These are phyloP conservation scores for Paralichthys olivaceus DNA, from an alignment of 2,113 vertebrate genomes.

Conservation along the genomic window DNA sequence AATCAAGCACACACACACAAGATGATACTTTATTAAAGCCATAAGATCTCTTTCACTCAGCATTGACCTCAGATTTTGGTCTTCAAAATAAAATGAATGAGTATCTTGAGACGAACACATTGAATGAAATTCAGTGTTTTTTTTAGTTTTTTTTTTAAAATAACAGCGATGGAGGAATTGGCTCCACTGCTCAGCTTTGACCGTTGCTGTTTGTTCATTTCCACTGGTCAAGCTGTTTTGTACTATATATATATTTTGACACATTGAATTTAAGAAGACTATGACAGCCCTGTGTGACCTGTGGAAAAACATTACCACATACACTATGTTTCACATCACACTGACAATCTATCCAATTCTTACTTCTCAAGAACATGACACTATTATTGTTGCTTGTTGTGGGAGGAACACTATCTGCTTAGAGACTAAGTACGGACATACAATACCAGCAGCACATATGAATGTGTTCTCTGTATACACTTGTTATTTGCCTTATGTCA, in stretches of 20 bases:
- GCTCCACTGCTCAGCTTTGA: not conserved
- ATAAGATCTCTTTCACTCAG: not conserved
- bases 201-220: not conserved
- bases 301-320: not conserved
- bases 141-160: not conserved
- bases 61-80: not conserved
- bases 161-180: not conserved
- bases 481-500: slow-evolving; percentile 9
- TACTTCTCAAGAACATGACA: not conserved
- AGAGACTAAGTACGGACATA: not conserved
- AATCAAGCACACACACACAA: not conserved
- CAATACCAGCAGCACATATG: slow-evolving; percentile 35
- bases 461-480: not conserved
- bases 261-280: not conserved
- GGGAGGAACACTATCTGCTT: not conserved
- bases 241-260: slow-evolving; percentile 1
- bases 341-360: not conserved
- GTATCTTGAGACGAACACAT: not conserved
- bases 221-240: not conserved
- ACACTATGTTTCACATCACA: not conserved
- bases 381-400: not conserved
- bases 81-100: not conserved
- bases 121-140: not conserved
- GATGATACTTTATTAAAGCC: not conserved
- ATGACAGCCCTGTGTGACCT: not conserved